Evolutionary conservation across 2,888 invertebrate genomes (phyloP).

Genomic region (Mactromeris polynyma): DNA sequence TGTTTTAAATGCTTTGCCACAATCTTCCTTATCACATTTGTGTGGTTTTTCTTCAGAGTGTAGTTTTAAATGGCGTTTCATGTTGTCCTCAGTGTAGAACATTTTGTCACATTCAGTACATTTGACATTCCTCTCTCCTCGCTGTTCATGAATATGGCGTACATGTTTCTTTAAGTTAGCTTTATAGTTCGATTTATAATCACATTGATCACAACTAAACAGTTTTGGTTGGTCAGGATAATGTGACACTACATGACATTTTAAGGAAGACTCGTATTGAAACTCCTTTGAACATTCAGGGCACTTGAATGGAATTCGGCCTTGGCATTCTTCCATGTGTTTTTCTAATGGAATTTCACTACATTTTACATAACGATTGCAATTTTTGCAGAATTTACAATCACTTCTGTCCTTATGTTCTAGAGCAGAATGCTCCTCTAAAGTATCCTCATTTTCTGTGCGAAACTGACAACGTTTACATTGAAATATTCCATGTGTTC

Average conservation of each 20-base stretch:
- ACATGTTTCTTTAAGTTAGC: constrained; percentile 84
- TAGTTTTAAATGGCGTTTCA: constrained; percentile 82
- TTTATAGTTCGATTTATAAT: constrained; percentile 83
- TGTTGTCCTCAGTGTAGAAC: constrained; percentile 83
- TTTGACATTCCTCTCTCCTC: constrained; percentile 67
- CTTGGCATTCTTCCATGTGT: constrained; percentile 83
- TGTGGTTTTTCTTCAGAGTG: constrained; percentile 81
- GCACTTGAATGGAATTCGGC: constrained; percentile 84
- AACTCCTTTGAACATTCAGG: constrained; percentile 84
- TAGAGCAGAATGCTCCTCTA: constrained; percentile 80
- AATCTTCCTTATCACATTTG: constrained; percentile 79
- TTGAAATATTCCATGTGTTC: constrained; percentile 83
- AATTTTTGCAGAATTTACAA: constrained; percentile 84
- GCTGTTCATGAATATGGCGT: constrained; percentile 81
- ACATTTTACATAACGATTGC: constrained; percentile 83
- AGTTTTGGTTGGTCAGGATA: constrained; percentile 83
- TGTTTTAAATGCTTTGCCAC: constrained; percentile 84
- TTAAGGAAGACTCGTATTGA: constrained; percentile 84
- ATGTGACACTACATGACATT: constrained; percentile 83
- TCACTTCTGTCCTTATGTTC: constrained; percentile 84
- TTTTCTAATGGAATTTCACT: constrained; percentile 80
- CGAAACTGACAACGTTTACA: constrained; percentile 84
- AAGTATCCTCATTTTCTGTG: constrained; percentile 76
- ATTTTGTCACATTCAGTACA: constrained; percentile 82
- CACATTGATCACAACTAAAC: constrained; percentile 81